Base-by-base conservation (phyloP, 1,140 invertebrate species). In the Paramacrobiotus metropolitanus region DNA sequence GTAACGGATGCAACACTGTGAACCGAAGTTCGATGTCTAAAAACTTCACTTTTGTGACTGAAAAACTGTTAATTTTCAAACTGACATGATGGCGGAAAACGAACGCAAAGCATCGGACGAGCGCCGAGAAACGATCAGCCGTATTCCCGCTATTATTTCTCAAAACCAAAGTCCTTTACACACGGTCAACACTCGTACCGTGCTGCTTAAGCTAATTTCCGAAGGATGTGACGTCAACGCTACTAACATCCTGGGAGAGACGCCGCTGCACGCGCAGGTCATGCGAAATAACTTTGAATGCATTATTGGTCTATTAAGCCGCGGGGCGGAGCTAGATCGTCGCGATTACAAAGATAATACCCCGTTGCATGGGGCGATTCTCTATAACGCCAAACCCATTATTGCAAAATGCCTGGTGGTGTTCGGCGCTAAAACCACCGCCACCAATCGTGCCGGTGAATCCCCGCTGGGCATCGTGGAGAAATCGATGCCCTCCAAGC, bases 381-480 rank as follows among this genome's bases (percentile, higher is more conserved):
- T 40, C n/a, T 40, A 40, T n/a, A 40, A 40, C 34, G 34, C 34
- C 34, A 40, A 40, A 40, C 9, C 34, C 34, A 40, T 40, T 29
- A 66, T 77, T 29, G 72, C 77, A 15, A 68, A 76, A 68, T 81
- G 83, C 9, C 73, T 95, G 3, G 78, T 95, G 40, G 84, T 89
- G 1, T 95, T 96, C 73, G 89, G 88, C 1, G 86, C 85, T 2
- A 81, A 94, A 70, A 74, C 92, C 1, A 82, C 91, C 69, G 61
- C 71, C 9, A 60, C 68, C 64, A 93, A 94, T 68, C 80, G 79
- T 62, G 76, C 79, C 21, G 79, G 80, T 0, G 75, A 82, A 65
- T 81, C 83, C 0, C 77, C 87, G 0, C 75, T 87, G 61, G 90
- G 95, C 76, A 70, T 84, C 44, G 80, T 85, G 1, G 81, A 40